Evolutionary conservation across 1,140 invertebrate genomes (phyloP), one percentile per base, ranked within the genome.

Genomic region (Trichonephila clavipes): DNA sequence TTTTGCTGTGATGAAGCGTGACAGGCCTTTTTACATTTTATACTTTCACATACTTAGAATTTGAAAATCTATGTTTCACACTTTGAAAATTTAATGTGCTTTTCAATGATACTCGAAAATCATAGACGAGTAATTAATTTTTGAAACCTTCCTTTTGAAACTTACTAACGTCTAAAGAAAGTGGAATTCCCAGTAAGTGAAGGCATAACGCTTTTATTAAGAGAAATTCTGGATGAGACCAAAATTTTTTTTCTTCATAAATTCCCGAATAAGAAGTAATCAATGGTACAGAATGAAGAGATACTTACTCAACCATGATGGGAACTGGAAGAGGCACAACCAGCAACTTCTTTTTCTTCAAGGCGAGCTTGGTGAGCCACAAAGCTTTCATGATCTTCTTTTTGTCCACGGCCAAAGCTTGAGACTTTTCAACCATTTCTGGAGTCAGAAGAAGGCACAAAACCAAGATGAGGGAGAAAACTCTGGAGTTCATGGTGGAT

Each of bases 321-420:
- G 93, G 93, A 0, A 94, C 77, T 34, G 93, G 93, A 3, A 94
- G 69, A 10, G 93, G 93, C 3, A 94, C 88, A 8, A 94, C 93
- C n/a, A 94, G n/a, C 58, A 94, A 44, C 34, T 94, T 94, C 87
- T 94, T 94, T 77, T 94, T 94, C 77, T 94, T 94, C 59, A 94
- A 62, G 18, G 93, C 93, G 16, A 94, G 61, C 10, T 94, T 94
- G 4, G 93, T 44, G 86, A 94, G 88, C 69, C 87, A 94, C 40
- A 94, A 69, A 58, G 87, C 93, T 59, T 94, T 94, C 93, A 94
- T 94, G 24, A 94, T 89, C 58, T 94, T 94, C 88, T 94, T 94
- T 44, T 94, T 94, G 40, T 94, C 93, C 12, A 94, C 93, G 19
- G 93, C 93, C 62, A 94, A 59, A 8, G 93, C 93, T 44, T 85